Percentiles rank a stretch among this genome's conserved stretches.
Evolutionary conservation across 1,140 invertebrate genomes (phyloP).

Genomic region (Drosophila novamexicana): DNA sequence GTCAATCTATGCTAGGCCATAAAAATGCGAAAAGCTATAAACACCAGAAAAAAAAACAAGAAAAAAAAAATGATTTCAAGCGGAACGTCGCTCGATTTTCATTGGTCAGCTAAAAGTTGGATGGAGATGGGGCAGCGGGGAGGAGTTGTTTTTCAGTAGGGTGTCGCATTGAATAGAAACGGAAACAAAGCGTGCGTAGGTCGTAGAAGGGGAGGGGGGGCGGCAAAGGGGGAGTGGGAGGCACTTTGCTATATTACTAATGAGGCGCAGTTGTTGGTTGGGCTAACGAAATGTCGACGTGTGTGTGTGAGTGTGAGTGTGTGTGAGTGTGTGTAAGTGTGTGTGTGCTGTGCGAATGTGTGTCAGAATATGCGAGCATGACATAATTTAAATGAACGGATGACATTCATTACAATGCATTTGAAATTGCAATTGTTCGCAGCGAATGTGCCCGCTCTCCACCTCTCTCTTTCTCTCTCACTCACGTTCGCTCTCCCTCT

Average conservation of each 20-base stretch:
- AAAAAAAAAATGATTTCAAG: conserved; percentile 2
- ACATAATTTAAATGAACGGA: conserved; percentile 82
- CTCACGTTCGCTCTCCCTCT: not conserved
- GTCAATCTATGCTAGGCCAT: conserved; percentile 2
- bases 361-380: conserved; percentile 47
- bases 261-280: conserved; percentile 65
- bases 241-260: conserved; percentile 55
- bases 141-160: conserved; percentile 22
- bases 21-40: conserved; percentile 1
- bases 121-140: not conserved
- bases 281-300: conserved; percentile 13
- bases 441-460: conserved; percentile 19
- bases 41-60: not conserved
- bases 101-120: conserved; percentile 41
- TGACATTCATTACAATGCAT: conserved; percentile 80
- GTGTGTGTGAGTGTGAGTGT: not conserved
- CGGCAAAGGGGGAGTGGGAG: not conserved
- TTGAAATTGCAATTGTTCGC: conserved; percentile 55
- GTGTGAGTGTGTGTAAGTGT: conserved; percentile 23
- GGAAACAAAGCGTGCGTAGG: conserved; percentile 49
- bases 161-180: conserved; percentile 48
- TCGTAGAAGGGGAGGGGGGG: not conserved
- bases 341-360: conserved; percentile 13
- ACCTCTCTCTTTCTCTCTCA: not conserved
- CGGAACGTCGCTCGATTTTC: conserved; percentile 18